Conservation (phyloP, 1,140 invertebrate species). For the Ooceraea biroi region DNA sequence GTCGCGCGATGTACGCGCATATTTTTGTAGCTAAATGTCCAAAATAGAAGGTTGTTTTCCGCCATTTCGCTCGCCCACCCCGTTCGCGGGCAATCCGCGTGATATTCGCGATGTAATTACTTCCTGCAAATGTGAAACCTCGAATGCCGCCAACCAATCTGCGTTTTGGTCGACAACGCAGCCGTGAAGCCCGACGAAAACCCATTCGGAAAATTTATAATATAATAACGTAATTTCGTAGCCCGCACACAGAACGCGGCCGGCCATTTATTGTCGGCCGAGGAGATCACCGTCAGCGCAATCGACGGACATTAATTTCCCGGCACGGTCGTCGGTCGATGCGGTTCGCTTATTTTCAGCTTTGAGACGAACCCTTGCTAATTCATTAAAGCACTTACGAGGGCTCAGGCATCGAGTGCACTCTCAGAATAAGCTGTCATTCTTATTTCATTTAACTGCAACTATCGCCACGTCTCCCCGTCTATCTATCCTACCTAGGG, state of each 20-base stretch:
- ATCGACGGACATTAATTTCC: conserved; percentile 38
- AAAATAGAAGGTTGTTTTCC: conserved; percentile 15
- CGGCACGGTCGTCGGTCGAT: conserved; percentile 9
- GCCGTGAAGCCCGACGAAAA: conserved; percentile 26
- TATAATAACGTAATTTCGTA: conserved; percentile 47
- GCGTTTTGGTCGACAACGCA: conserved; percentile 23
- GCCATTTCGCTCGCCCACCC: background rate
- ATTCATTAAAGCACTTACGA: conserved; percentile 75
- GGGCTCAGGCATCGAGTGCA: conserved; percentile 43
- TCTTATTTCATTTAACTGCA: conserved; percentile 76
- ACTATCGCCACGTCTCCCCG: conserved; percentile 35
- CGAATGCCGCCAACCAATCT: conserved; percentile 43
- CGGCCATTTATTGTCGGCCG: conserved; percentile 49
- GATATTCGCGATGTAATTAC: conserved; percentile 58
- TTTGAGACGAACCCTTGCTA: conserved; percentile 65
- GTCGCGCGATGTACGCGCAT: conserved; percentile 2
- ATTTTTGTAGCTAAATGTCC: conserved; percentile 14
- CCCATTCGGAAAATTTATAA: conserved; percentile 55
- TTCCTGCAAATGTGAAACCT: conserved; percentile 52
- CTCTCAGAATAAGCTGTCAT: conserved; percentile 64
- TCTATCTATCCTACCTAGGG: conserved; percentile 12
- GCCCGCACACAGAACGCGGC: background rate
- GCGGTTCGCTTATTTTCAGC: conserved; percentile 58
- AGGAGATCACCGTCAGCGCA: background rate
- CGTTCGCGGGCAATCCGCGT: conserved; percentile 46